Evolutionary conservation across 2,797 vertebrate species (phyloP), one percentile per base, ranked within the genome.

Genomic region (Muraenolepis orangiensis): DNA sequence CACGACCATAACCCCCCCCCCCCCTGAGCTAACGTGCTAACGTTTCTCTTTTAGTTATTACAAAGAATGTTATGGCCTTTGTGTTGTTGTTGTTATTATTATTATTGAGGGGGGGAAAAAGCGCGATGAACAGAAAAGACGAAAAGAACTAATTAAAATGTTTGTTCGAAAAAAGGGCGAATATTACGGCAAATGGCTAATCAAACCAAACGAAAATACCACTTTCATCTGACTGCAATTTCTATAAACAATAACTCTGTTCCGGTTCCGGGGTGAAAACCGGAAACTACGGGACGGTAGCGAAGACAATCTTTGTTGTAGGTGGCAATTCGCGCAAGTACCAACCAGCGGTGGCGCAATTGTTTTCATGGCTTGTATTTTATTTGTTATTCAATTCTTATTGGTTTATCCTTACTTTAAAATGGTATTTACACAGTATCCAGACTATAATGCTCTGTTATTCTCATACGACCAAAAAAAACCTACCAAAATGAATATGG

Each of bases 291-390:
- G 51, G 51, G 26, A 61, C 14, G 73, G 0, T 42, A 57, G 5
- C 0, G 40, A 36, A 84, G 80, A 82, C 87, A 89, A 85, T 76
- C 31, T 74, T 80, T 1, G n/a, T 26, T 23, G n/a, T n/a, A n/a
- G 51, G n/a, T n/a, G n/a, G n/a, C n/a, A n/a, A n/a, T n/a, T n/a
- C n/a, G n/a, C n/a, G n/a, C n/a, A n/a, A n/a, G n/a, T n/a, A n/a
- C n/a, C n/a, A n/a, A 61, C 2, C 51, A 12, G 51, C 5, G 26
- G 51, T 3, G 20, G 0, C n/a, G 4, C 40, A 11, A 3, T n/a
- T n/a, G n/a, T n/a, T n/a, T n/a, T n/a, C n/a, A n/a, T n/a, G n/a
- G n/a, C n/a, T n/a, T n/a, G n/a, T n/a, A n/a, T n/a, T n/a, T n/a
- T n/a, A n/a, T n/a, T n/a, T n/a, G n/a, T n/a, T n/a, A n/a, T n/a